Percentiles rank a stretch among this genome's conserved stretches.
Conservation (phyloP, 2,113 vertebrate species). For the Riparia riparia region DNA sequence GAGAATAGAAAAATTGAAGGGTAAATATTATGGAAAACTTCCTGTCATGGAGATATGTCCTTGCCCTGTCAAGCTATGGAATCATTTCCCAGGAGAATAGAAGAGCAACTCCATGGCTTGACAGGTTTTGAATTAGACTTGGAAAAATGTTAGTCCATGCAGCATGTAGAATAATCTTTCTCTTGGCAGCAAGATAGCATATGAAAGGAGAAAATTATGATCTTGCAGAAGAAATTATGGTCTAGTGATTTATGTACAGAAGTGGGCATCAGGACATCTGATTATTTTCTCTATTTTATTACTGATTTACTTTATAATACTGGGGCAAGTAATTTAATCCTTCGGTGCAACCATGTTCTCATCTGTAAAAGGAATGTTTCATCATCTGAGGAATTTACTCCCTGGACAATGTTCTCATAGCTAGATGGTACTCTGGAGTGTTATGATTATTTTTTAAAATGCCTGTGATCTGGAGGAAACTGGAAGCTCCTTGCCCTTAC, state of each 20-base stretch:
- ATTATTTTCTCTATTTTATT: slow-evolving; percentile 37
- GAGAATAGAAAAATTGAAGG: not conserved
- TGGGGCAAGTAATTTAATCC: not conserved
- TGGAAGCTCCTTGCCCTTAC: not conserved
- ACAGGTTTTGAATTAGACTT: slow-evolving; percentile 54
- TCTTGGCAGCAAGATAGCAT: slow-evolving; percentile 1
- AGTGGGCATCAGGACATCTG: not conserved
- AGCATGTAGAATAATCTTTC: slow-evolving; percentile 25
- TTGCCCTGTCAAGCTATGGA: slow-evolving; percentile 27
- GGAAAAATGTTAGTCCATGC: slow-evolving; percentile 34
- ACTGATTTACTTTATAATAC: slow-evolving; percentile 21
- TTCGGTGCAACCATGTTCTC: not conserved
- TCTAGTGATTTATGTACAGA: slow-evolving; percentile 16
- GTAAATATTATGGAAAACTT: slow-evolving; percentile 13
- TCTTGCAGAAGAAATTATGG: slow-evolving; percentile 28
- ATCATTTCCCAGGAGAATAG: slow-evolving; percentile 20
- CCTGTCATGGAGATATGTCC: not conserved
- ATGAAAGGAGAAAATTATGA: not conserved
- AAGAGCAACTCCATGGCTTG: not conserved
- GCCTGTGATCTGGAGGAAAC: not conserved
- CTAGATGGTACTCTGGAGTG: not conserved
- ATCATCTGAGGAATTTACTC: slow-evolving; percentile 1
- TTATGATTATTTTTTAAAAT: slow-evolving; percentile 2
- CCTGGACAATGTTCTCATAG: not conserved
- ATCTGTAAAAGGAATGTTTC: slow-evolving; percentile 23